Evolutionary conservation across 2,888 invertebrate species (phyloP), one percentile per base, ranked within the genome.

Genomic region (Bedellia somnulentella): DNA sequence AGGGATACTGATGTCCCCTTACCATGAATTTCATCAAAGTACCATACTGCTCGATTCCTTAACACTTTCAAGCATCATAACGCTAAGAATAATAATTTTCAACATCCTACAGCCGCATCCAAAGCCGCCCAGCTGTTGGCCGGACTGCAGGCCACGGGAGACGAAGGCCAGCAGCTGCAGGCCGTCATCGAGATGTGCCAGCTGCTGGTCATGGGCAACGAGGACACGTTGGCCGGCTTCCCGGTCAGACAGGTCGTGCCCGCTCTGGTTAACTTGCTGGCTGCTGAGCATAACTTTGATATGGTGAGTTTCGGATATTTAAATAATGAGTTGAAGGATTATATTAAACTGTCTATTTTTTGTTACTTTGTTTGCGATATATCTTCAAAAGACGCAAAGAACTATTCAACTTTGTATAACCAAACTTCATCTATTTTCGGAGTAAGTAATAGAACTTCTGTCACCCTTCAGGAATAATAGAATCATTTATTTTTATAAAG

Each of bases 171-270:
- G 52, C 96, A 98, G 63, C 71, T 98, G 37, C 94, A 96, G 57
- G 93, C 96, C 2, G 95, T 94, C 21, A 95, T 96, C 38, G 96
- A 97, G 75, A 95, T 98, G 95, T 96, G 96, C 60, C 96, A 98
- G 77, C 85, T 98, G 64, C 79, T 98, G 32, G 96, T 98, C 18
- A 98, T 98, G 97, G 97, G 97, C 42, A 98, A 98, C 59, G 98
- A 98, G 68, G 98, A 98, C 60, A 96, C 96, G 1, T 80, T 98
- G 31, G 92, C 95, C 23, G 96, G 96, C n/a, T 97, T 99, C 63
- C 98, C 98, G 0, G 93, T 97, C 21, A 92, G 98, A 49, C 95
- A 96, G 66, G 96, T 96, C 10, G 96, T 98, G 27, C 96, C 97
- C 1, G 94, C 95, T 4, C 82, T 99, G 21, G 92, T 96, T 38